Evolutionary conservation across 2,888 invertebrate genomes (phyloP).

Genomic region (Adelphocoris suturalis): DNA sequence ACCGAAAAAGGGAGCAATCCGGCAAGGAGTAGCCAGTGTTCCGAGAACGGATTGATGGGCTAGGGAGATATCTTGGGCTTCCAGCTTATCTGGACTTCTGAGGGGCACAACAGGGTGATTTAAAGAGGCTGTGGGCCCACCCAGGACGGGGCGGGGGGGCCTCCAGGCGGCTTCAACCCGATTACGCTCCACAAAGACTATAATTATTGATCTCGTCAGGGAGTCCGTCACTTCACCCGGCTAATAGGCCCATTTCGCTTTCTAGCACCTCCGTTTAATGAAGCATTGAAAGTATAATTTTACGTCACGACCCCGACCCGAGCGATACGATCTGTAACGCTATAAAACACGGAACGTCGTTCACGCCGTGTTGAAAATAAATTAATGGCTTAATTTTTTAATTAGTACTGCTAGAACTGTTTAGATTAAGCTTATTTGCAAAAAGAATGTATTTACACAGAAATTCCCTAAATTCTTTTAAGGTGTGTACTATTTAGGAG

Average conservation of each 20-base stretch:
- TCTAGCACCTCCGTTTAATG: constrained; percentile 41
- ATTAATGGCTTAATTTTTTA: background rate
- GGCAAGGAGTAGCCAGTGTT: background rate
- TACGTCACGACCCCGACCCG: background rate
- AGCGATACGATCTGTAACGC: background rate
- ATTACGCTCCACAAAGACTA: constrained; percentile 34
- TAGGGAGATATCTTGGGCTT: background rate
- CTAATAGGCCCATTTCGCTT: constrained; percentile 37
- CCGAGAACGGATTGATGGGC: constrained; percentile 38
- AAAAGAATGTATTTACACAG: no score
- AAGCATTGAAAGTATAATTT: constrained; percentile 36
- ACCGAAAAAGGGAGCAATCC: constrained; percentile 14
- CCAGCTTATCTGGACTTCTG: constrained; percentile 28
- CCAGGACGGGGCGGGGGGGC: background rate
- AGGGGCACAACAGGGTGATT: constrained; percentile 17
- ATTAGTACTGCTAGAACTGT: background rate
- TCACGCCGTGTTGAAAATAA: background rate
- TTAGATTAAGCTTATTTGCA: no score
- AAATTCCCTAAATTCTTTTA: no score
- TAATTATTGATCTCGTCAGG: constrained; percentile 39
- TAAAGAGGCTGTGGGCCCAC: constrained; percentile 15
- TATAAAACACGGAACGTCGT: background rate
- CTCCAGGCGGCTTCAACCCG: background rate
- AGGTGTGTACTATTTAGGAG: no score
- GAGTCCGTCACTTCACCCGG: constrained; percentile 18